A percentile compares a stretch with the other conserved stretches of the same genome.
These are phyloP conservation scores for Mormyrus iriodes DNA, from an alignment of 2,113 vertebrate genomes.

Conservation along the genomic window DNA sequence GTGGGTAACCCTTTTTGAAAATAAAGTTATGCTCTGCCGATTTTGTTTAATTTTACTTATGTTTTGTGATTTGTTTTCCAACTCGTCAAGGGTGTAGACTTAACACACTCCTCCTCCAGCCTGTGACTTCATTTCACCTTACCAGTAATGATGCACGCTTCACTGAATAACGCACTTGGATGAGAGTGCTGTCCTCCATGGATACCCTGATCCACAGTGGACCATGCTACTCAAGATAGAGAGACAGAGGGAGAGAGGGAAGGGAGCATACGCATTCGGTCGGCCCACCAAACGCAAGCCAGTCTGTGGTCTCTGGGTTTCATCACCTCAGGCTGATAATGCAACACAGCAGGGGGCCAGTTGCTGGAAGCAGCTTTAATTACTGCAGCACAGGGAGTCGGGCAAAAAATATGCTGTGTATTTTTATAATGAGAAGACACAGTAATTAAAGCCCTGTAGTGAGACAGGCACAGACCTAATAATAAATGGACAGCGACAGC, in stretches of 20 bases:
- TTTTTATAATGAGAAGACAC: not conserved
- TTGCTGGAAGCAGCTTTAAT: not conserved
- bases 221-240: not conserved
- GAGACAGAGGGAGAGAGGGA: not conserved
- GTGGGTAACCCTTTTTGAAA: not conserved
- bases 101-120: not conserved
- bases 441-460: not conserved
- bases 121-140: not conserved
- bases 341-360: not conserved
- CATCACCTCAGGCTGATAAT: not conserved
- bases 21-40: not conserved
- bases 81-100: not conserved
- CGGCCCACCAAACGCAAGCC: not conserved
- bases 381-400: not conserved
- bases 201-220: not conserved
- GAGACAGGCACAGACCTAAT: not conserved
- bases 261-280: not conserved
- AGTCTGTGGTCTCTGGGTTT: not conserved
- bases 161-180: not conserved
- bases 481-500: not conserved
- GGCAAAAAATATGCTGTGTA: not conserved
- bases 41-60: not conserved
- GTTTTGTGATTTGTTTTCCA: not conserved
- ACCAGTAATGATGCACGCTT: not conserved
- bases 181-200: not conserved